These are phyloP conservation scores for Brienomyrus brachyistius DNA, from an alignment of 2,113 vertebrate species.

Conservation along the genomic window DNA sequence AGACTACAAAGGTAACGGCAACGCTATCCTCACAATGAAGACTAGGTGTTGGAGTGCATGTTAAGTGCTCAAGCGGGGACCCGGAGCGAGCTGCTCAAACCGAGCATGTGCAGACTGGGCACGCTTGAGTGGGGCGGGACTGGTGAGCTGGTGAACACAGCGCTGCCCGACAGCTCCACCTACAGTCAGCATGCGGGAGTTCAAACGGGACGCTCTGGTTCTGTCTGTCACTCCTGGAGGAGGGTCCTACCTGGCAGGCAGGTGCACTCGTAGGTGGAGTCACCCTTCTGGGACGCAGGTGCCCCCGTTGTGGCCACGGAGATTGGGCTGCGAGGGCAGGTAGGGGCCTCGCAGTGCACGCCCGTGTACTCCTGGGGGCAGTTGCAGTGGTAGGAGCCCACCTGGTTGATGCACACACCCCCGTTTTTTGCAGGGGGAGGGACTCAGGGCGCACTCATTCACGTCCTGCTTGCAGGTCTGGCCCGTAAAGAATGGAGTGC, in stretches of 20 bases:
- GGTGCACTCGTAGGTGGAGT: conserved; percentile 82
- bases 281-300: conserved; percentile 87
- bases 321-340: conserved; percentile 86
- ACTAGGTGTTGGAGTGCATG: not conserved
- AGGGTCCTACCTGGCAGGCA: conserved; percentile 80
- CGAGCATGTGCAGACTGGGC: not conserved
- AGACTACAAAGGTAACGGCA: not conserved
- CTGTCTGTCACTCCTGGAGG: not conserved
- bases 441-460: conserved; percentile 70
- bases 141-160: not conserved
- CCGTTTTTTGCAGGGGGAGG: conserved; percentile 67
- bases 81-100: not conserved
- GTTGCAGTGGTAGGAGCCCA: conserved; percentile 76
- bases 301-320: conserved; percentile 86
- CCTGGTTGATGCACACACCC: conserved; percentile 73
- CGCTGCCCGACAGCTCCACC: not conserved
- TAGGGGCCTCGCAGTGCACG: conserved; percentile 74
- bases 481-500: conserved; percentile 69
- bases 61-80: not conserved
- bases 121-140: not conserved
- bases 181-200: not conserved
- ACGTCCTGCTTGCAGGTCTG: conserved; percentile 82
- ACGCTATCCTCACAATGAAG: not conserved
- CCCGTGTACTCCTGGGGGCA: conserved; percentile 74
- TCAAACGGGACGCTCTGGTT: not conserved